A percentile compares a stretch with the other conserved stretches of the same genome.
Evolutionary conservation across 2,888 invertebrate species (phyloP).

Genomic region (Koerneria pararmatus): DNA sequence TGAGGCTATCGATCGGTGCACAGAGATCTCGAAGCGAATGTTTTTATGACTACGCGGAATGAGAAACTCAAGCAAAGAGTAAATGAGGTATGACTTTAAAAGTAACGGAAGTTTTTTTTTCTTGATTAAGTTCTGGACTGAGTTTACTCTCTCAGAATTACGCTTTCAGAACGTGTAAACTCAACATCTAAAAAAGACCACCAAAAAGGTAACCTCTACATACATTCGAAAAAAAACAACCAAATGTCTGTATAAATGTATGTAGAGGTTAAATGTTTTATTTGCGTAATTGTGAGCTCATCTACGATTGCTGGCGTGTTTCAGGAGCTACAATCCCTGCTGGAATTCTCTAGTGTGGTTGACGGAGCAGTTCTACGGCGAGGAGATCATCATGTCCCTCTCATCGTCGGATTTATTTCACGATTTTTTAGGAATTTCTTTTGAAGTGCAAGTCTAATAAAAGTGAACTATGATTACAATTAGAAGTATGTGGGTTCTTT

Average conservation of each 20-base stretch:
- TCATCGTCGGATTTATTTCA: conserved; percentile 77
- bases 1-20: conserved; percentile 67
- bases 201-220: neutral
- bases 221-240: no score
- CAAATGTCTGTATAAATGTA: no score
- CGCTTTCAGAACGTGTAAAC: neutral
- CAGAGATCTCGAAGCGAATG: conserved; percentile 87
- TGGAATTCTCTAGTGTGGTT: conserved; percentile 64
- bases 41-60: conserved; percentile 80
- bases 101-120: neutral
- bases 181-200: neutral
- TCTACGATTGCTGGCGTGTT: conserved; percentile 11
- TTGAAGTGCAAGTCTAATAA: no score
- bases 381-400: conserved; percentile 71
- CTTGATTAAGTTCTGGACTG: neutral
- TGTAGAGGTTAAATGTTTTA: no score
- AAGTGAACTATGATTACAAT: no score
- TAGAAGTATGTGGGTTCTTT: no score
- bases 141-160: neutral
- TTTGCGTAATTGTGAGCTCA: no score
- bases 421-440: conserved; percentile 75
- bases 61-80: conserved; percentile 62
- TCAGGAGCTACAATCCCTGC: conserved; percentile 74
- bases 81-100: conserved; percentile 27
- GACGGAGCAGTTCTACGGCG: conserved; percentile 66